Conservation (phyloP, 2,113 vertebrate genomes). For the Echinops telfairi region DNA sequence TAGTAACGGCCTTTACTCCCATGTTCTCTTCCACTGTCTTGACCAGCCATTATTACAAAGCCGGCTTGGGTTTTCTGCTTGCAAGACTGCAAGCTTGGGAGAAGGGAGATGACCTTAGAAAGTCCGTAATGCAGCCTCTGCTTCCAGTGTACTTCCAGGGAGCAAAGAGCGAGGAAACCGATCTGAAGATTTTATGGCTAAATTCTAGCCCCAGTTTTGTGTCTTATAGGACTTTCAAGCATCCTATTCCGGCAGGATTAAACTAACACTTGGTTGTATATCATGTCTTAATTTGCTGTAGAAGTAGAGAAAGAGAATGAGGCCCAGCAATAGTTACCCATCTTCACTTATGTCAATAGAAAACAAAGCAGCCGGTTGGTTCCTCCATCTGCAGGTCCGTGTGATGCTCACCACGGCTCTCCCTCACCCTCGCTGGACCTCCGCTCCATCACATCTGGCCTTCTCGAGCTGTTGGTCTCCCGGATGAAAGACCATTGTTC, state of each 20-base stretch:
- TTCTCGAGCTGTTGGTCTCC: neutral
- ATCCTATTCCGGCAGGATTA: neutral
- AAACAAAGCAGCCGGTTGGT: neutral
- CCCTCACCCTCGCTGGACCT: neutral
- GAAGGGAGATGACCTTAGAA: neutral
- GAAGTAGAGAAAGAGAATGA: neutral
- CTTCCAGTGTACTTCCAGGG: neutral
- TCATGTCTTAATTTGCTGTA: slow-evolving; percentile 32
- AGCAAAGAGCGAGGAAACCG: neutral
- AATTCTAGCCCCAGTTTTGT: slow-evolving; percentile 1
- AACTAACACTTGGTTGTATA: neutral
- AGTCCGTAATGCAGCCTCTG: neutral
- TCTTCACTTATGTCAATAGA: neutral
- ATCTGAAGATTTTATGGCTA: neutral
- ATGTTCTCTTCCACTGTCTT: neutral
- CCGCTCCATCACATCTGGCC: neutral
- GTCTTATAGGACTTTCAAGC: slow-evolving; percentile 14
- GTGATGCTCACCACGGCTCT: neutral
- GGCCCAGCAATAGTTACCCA: too few relatives aligned
- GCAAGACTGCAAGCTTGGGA: neutral
- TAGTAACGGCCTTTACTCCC: too few relatives aligned
- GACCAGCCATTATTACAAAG: neutral
- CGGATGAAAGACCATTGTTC: neutral
- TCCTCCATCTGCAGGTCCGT: neutral
- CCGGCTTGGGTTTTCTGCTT: slow-evolving; percentile 14